A percentile compares a stretch with the other conserved stretches of the same genome.
Evolutionary conservation across 2,113 vertebrate species (phyloP).

Genomic region (Heterotis niloticus): DNA sequence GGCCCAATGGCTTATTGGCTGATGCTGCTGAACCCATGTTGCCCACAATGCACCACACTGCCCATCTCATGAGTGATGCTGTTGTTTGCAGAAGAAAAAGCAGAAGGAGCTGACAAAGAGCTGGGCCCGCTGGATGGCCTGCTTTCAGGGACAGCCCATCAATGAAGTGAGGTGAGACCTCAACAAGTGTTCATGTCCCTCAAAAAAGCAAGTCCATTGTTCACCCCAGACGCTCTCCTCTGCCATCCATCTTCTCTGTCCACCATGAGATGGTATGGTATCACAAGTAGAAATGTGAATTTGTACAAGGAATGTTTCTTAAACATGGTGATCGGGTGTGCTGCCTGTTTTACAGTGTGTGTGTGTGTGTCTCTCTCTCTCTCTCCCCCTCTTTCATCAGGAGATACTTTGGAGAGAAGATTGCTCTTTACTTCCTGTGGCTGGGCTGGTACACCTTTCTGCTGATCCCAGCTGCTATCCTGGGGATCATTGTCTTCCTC

Average conservation of each 20-base stretch:
- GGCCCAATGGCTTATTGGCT: neutral
- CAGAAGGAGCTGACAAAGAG: slow-evolving; percentile 49
- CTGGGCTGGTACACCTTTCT: slow-evolving; percentile 85
- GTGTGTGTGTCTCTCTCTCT: slow-evolving; percentile 15
- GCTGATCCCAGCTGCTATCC: slow-evolving; percentile 66
- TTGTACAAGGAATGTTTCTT: no score
- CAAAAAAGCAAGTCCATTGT: no score
- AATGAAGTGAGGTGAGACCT: slow-evolving; percentile 65
- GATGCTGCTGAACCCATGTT: neutral
- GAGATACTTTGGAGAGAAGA: slow-evolving; percentile 87
- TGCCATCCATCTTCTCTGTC: neutral
- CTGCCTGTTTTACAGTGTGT: neutral
- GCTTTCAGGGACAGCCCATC: slow-evolving; percentile 62
- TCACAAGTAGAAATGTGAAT: neutral
- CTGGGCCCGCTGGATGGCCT: slow-evolving; percentile 72
- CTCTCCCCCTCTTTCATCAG: no score
- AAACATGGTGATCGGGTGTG: neutral
- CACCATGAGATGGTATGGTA: neutral
- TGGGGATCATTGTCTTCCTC: slow-evolving; percentile 68
- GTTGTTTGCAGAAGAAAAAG: slow-evolving; percentile 40
- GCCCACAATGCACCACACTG: no score
- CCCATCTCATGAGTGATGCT: neutral
- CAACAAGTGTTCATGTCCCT: neutral
- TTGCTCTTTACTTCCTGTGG: slow-evolving; percentile 88
- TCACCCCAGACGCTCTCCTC: no score